Percentiles rank a stretch among this genome's conserved stretches.
These are phyloP conservation scores for Augochlora pura DNA, from an alignment of 1,140 invertebrate species.

Conservation along the genomic window DNA sequence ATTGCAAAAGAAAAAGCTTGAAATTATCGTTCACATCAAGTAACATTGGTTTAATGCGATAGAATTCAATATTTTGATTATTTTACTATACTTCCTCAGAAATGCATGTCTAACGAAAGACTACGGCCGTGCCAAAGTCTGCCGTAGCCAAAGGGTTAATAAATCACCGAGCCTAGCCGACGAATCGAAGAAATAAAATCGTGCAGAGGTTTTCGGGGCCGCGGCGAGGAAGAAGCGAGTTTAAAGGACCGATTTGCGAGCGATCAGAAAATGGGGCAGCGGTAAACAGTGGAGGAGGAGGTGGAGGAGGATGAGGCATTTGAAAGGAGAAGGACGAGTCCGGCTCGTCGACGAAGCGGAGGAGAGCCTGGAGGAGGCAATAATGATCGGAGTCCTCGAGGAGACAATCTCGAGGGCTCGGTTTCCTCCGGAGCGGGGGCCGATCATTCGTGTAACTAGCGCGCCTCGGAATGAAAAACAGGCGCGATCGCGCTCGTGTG, in stretches of 20 bases:
- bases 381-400: neutral
- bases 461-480: constrained; percentile 42
- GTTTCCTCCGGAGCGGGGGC: neutral
- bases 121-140: no score
- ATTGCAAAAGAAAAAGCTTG: no score
- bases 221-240: neutral
- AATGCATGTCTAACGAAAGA: no score
- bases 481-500: neutral
- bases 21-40: no score
- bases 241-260: neutral
- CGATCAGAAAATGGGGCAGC: neutral
- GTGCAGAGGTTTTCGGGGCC: no score
- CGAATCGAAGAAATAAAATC: no score
- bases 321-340: neutral
- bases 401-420: neutral
- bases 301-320: no score
- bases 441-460: constrained; percentile 47
- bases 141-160: no score
- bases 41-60: no score
- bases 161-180: no score
- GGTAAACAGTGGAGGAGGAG: neutral
- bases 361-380: neutral
- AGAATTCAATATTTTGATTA: no score
- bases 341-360: neutral
- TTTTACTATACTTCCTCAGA: no score